Percentiles rank a stretch among this genome's conserved stretches.
Conservation (phyloP, 2,888 invertebrate species). For the Latrodectus elegans region DNA sequence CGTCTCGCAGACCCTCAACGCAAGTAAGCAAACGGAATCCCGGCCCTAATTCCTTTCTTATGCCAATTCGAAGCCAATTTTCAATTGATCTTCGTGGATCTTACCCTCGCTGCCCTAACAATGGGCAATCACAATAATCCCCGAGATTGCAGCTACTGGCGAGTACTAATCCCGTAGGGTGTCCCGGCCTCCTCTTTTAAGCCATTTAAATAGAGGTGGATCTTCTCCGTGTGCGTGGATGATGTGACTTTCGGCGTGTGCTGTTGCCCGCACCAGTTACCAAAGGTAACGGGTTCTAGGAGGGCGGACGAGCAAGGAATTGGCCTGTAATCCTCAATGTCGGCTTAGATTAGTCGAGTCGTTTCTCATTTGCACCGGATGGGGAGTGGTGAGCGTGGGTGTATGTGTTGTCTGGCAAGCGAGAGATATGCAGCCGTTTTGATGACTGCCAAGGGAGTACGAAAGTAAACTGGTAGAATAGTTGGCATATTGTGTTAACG, state of each 20-base stretch:
- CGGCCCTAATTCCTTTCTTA: not conserved
- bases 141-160: conserved; percentile 7
- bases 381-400: not conserved
- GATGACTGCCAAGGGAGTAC: conserved; percentile 24
- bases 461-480: not conserved
- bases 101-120: conserved; percentile 25
- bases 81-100: conserved; percentile 38
- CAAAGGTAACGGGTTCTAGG: conserved; percentile 15
- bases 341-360: conserved; percentile 48
- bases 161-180: conserved; percentile 37
- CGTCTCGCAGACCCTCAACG: not conserved
- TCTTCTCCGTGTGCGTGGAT: not conserved
- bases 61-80: conserved; percentile 34
- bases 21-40: no score
- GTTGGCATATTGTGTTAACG: not conserved
- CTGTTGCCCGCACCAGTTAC: conserved; percentile 22
- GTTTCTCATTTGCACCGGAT: conserved; percentile 42
- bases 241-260: not conserved
- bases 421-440: conserved; percentile 25
- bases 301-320: not conserved
- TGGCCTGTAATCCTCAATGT: conserved; percentile 42
- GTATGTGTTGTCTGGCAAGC: conserved; percentile 11
- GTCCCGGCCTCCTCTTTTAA: conserved; percentile 33
- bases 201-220: conserved; percentile 52
- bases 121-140: conserved; percentile 47